Base-by-base conservation (phyloP, 2,797 vertebrate species). In the Bryconaethiops microstoma region DNA sequence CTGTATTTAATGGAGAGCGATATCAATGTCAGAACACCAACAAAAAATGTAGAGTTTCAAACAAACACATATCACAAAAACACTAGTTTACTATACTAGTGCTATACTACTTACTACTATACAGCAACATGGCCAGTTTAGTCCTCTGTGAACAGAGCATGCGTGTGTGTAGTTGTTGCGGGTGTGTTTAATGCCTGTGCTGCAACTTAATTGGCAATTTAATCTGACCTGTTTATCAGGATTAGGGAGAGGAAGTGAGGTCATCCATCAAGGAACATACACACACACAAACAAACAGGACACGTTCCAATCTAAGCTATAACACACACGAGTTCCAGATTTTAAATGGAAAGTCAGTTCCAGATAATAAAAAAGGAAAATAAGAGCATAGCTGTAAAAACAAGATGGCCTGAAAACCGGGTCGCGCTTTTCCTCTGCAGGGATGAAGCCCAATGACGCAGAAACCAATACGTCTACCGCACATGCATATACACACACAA, bases 381-480 rank as follows among this genome's bases (percentile, higher is more conserved):
- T 8, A 45, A 45, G 12, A 1, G 13, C 3, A 4, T 13, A 14
- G 3, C 13, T 52, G 48, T 12, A 52, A 52, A 82, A 91, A 91
- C 89, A 74, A 86, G 86, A 87, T 87, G 87, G 86, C 89, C 86
- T 89, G 87, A 88, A 94, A 94, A 93, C 82, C 84, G 88, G 92
- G 92, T 94, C 92, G 92, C 4, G 79, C 79, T 84, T 89, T 82
- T 75, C 81, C 81, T 91, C 86, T 87, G 84, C 89, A 85, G 82
- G 86, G 86, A 62, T 2, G n/a, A 83, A 89, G 91, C 72, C 89
- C 90, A 89, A 65, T 89, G 91, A 89, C 81, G 89, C 91, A 90
- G 88, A 94, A 93, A 71, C 17, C 35, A 77, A 74, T 52, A 55
- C 17, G 57, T 54, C 57, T 59, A 69, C 40, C 40, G 57, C 39